A percentile compares a stretch with the other conserved stretches of the same genome.
Evolutionary conservation across 2,888 invertebrate genomes (phyloP).

Genomic region (Perithous albicinctus): DNA sequence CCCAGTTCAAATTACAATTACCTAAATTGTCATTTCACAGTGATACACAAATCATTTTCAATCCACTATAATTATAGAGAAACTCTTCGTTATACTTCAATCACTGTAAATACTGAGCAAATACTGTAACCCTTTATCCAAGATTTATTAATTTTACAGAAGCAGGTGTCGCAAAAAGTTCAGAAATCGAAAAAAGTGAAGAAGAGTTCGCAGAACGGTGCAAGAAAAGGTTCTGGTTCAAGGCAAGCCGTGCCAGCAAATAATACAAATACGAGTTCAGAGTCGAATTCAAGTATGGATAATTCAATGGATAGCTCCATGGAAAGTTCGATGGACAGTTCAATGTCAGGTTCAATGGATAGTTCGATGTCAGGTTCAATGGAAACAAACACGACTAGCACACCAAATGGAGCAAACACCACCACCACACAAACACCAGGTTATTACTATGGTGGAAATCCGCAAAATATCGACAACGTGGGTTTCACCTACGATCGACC

Average conservation of each 20-base stretch:
- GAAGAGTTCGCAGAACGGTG: neutral
- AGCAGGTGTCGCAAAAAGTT: neutral
- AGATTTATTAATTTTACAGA: neutral
- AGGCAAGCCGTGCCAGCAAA: neutral
- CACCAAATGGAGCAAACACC: conserved; percentile 38
- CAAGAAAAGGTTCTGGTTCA: neutral
- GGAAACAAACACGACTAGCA: conserved; percentile 41
- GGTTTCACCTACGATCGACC: conserved; percentile 73
- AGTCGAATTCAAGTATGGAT: neutral
- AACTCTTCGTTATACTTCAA: too few relatives aligned
- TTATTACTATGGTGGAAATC: conserved; percentile 80
- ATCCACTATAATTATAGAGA: too few relatives aligned
- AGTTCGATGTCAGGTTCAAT: too few relatives aligned
- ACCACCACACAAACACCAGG: conserved; percentile 67
- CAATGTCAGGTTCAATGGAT: too few relatives aligned
- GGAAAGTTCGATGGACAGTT: too few relatives aligned
- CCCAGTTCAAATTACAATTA: too few relatives aligned
- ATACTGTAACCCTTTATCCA: too few relatives aligned
- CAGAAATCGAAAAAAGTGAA: neutral
- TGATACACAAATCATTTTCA: too few relatives aligned
- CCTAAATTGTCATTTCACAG: too few relatives aligned
- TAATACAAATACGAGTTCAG: too few relatives aligned
- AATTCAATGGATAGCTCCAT: too few relatives aligned
- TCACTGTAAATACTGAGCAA: too few relatives aligned
- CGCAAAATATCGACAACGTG: conserved; percentile 76